These are phyloP conservation scores for Pocillopora damicornis DNA, from an alignment of 64 coral and sea anemone genomes.

Conservation along the genomic window DNA sequence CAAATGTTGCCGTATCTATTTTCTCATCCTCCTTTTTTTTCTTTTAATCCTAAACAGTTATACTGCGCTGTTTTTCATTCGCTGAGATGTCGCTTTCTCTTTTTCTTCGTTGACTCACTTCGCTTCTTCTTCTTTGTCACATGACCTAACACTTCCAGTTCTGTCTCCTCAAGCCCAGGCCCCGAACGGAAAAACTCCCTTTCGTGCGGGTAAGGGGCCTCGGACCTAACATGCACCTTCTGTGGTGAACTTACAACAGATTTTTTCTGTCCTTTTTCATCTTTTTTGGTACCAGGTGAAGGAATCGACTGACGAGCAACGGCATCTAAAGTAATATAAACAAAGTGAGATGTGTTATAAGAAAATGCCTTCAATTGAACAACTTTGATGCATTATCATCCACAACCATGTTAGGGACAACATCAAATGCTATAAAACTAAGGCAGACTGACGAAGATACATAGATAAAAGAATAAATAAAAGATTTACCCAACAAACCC, in stretches of 20 bases:
- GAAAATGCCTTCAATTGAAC: neutral
- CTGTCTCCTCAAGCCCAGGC: constrained; percentile 51
- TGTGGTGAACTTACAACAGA: neutral
- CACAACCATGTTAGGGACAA: too few relatives aligned
- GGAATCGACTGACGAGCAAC: constrained; percentile 30
- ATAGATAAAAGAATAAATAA: too few relatives aligned
- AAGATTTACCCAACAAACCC: too few relatives aligned
- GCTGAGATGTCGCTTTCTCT: constrained; percentile 38
- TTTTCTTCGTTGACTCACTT: constrained; percentile 29
- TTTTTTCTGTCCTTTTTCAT: constrained; percentile 25
- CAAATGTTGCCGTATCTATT: neutral
- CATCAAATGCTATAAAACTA: too few relatives aligned
- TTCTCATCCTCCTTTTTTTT: neutral
- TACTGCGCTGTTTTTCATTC: neutral
- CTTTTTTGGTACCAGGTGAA: neutral
- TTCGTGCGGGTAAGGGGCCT: constrained; percentile 24
- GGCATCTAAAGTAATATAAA: neutral
- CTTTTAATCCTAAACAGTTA: neutral
- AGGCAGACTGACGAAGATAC: too few relatives aligned
- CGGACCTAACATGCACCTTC: constrained; percentile 28
- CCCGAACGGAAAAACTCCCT: constrained; percentile 33
- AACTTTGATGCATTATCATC: too few relatives aligned
- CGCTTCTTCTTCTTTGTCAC: constrained; percentile 45
- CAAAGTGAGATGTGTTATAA: neutral
- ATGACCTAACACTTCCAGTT: constrained; percentile 64